These are phyloP conservation scores for Tetrapedia diversipes DNA, from an alignment of 2,888 invertebrate genomes.

Conservation along the genomic window DNA sequence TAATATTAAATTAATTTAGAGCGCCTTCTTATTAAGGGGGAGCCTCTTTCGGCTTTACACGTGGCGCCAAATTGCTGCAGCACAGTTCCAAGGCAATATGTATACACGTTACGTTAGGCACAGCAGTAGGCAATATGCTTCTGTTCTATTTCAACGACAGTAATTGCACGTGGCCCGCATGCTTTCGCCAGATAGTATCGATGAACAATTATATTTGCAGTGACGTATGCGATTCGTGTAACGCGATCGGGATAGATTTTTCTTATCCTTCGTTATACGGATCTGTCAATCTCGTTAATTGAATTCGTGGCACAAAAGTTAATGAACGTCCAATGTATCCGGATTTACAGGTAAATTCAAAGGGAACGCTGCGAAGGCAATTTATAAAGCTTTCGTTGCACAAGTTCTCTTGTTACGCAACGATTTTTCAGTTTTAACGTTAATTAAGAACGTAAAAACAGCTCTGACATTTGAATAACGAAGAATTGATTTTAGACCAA, in stretches of 20 bases:
- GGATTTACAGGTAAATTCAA: background rate
- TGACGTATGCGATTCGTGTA: background rate
- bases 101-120: slow-evolving; percentile 12
- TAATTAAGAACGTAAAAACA: too few species aligned
- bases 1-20: slow-evolving; percentile 12
- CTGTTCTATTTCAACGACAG: slow-evolving; percentile 30
- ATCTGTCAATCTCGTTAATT: background rate
- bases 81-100: slow-evolving; percentile 11
- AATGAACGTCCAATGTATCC: background rate
- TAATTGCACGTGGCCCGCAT: slow-evolving; percentile 27
- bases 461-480: too few species aligned
- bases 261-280: background rate
- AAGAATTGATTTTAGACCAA: too few species aligned
- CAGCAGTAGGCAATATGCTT: slow-evolving; percentile 26
- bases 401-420: background rate
- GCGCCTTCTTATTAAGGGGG: background rate
- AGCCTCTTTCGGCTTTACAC: slow-evolving; percentile 12
- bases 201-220: slow-evolving; percentile 19
- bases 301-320: too few species aligned
- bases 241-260: background rate
- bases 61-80: slow-evolving; percentile 26
- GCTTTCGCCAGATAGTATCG: slow-evolving; percentile 17
- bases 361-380: background rate
- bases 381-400: too few species aligned
- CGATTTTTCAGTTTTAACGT: too few species aligned